These are phyloP conservation scores for Parnassius mnemosyne DNA, from an alignment of 2,888 invertebrate species.

Conservation along the genomic window DNA sequence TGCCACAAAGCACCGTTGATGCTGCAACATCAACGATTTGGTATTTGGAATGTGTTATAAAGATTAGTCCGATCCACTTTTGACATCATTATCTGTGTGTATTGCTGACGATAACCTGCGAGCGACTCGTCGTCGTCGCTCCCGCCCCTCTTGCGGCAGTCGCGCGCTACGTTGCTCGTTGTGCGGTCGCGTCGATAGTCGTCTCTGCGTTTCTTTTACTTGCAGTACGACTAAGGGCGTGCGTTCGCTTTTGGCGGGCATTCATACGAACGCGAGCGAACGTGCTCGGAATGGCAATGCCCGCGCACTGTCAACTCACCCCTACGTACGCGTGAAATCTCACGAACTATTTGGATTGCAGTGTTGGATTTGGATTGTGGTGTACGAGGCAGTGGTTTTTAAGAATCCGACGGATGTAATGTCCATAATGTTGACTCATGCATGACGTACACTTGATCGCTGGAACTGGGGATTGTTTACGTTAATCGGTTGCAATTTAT, in stretches of 20 bases:
- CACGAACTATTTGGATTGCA: conserved; percentile 76
- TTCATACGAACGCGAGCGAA: conserved; percentile 65
- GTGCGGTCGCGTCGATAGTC: conserved; percentile 54
- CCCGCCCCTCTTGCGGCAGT: conserved; percentile 67
- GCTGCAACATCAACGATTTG: conserved; percentile 45
- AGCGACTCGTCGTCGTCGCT: conserved; percentile 41
- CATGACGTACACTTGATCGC: conserved; percentile 77
- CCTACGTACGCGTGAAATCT: conserved; percentile 43
- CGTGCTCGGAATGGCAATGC: conserved; percentile 65
- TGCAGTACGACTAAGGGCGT: conserved; percentile 43
- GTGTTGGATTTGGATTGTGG: conserved; percentile 72
- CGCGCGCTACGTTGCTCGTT: conserved; percentile 62
- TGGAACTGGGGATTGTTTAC: conserved; percentile 65
- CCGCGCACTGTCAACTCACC: conserved; percentile 37
- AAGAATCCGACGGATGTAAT: conserved; percentile 70
- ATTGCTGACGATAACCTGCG: conserved; percentile 77
- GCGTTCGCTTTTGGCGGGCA: conserved; percentile 74
- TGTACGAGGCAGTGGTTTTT: conserved; percentile 60
- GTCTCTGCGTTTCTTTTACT: conserved; percentile 28
- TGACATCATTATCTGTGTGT: conserved; percentile 79
- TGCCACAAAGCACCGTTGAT: conserved; percentile 35
- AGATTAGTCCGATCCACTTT: conserved; percentile 79
- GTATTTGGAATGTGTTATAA: conserved; percentile 68
- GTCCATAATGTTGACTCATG: conserved; percentile 77
- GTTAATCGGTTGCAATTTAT: conserved; percentile 33